These are phyloP conservation scores for Rhodeus uyekii DNA, from an alignment of 2,797 vertebrate species.

Conservation along the genomic window DNA sequence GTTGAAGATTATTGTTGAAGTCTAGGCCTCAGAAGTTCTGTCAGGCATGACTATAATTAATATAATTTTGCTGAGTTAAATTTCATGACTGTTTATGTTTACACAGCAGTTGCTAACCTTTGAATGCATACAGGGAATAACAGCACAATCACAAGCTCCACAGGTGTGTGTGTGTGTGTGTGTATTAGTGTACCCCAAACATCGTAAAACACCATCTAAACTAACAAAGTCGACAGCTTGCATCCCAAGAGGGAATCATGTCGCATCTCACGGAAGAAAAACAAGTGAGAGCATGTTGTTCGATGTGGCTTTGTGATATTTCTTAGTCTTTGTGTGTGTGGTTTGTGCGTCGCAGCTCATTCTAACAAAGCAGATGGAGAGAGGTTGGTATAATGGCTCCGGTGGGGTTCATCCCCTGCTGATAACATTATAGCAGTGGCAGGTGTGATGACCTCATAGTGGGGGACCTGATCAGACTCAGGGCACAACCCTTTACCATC, in stretches of 20 bases:
- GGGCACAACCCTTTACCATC: constrained; percentile 45
- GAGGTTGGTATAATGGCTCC: constrained; percentile 45
- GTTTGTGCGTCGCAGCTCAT: constrained; percentile 25
- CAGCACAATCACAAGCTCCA: constrained; percentile 51
- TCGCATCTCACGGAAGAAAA: constrained; percentile 22
- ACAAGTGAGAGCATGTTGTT: constrained; percentile 32
- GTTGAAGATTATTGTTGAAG: background rate
- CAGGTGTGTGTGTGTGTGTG: constrained; percentile 29
- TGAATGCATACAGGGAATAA: constrained; percentile 52
- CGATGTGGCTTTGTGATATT: constrained; percentile 36
- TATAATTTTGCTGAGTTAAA: constrained; percentile 7
- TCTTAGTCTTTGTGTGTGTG: constrained; percentile 38
- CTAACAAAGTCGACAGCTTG: constrained; percentile 46
- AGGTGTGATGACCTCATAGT: constrained; percentile 53
- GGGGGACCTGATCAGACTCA: constrained; percentile 42
- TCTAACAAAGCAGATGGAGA: constrained; percentile 49
- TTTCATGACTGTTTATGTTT: constrained; percentile 11
- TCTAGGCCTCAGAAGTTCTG: background rate
- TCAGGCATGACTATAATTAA: background rate
- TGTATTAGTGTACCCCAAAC: background rate
- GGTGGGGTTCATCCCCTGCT: constrained; percentile 41
- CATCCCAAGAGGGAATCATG: constrained; percentile 30
- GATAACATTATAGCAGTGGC: constrained; percentile 51
- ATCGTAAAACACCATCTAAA: constrained; percentile 20
- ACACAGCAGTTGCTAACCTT: constrained; percentile 33